Evolutionary conservation across 2,888 invertebrate species (phyloP).

Genomic region (Drosophila anceps): DNA sequence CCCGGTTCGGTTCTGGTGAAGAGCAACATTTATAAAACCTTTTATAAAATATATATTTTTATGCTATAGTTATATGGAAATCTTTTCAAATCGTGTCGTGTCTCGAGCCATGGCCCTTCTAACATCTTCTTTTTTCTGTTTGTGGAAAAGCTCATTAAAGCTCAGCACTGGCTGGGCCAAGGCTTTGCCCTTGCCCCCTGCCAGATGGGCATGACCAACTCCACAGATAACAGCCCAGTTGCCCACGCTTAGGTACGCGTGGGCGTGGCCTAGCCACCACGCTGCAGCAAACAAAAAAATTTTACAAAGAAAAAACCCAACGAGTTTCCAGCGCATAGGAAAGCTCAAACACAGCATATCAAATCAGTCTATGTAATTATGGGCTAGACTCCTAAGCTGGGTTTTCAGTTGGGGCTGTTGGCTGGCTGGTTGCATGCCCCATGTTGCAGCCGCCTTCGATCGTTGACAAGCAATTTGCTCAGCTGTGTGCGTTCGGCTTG

Average conservation of each 20-base stretch:
- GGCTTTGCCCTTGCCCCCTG: constrained; percentile 61
- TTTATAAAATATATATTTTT: not conserved
- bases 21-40: too few species aligned
- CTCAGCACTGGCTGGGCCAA: constrained; percentile 62
- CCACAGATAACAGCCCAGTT: constrained; percentile 51
- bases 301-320: constrained; percentile 70
- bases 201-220: constrained; percentile 70
- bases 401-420: not conserved
- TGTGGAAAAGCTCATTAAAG: constrained; percentile 69
- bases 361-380: constrained; percentile 74
- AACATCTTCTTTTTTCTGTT: constrained; percentile 2
- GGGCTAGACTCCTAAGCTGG: constrained; percentile 27
- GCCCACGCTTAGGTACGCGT: constrained; percentile 58
- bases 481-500: constrained; percentile 58
- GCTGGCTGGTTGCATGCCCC: constrained; percentile 12
- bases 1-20: too few species aligned
- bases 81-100: not conserved
- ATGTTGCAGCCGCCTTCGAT: constrained; percentile 61
- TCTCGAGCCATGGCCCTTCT: constrained; percentile 20
- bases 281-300: constrained; percentile 55
- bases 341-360: constrained; percentile 68
- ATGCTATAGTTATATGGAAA: not conserved
- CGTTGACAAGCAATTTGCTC: constrained; percentile 77
- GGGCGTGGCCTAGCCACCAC: constrained; percentile 74
- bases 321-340: constrained; percentile 67